Percentiles rank a stretch among this genome's conserved stretches.
These are phyloP conservation scores for Tokudaia muenninki DNA, from an alignment of 2,797 vertebrate species.

Conservation along the genomic window DNA sequence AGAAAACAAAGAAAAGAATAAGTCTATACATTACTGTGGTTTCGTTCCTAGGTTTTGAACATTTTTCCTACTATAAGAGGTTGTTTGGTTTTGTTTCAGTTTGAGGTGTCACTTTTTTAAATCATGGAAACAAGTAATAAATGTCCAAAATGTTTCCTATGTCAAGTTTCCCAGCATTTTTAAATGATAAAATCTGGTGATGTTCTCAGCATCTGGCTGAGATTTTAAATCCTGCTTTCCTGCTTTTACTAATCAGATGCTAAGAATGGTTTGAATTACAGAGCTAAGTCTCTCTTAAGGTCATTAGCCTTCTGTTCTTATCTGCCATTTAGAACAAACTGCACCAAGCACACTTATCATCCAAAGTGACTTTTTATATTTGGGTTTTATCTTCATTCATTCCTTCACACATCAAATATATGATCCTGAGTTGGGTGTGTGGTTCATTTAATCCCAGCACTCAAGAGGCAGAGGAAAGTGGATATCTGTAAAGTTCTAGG, in stretches of 20 bases:
- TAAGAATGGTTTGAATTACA: background rate
- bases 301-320: background rate
- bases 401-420: conserved; percentile 29
- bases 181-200: background rate
- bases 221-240: background rate
- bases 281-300: background rate
- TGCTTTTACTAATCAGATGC: background rate
- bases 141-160: background rate
- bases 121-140: background rate
- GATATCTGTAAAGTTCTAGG: background rate
- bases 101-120: background rate
- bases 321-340: background rate
- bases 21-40: background rate
- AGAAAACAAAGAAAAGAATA: background rate
- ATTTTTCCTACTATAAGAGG: background rate
- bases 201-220: background rate
- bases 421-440: background rate
- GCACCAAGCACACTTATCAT: background rate
- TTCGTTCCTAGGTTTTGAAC: background rate
- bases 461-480: background rate
- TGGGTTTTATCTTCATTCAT: conserved; percentile 81
- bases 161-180: background rate
- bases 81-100: background rate
- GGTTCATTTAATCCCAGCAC: background rate
- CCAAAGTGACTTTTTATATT: conserved; percentile 45